A percentile compares a stretch with the other conserved stretches of the same genome.
Conservation (phyloP, 2,888 invertebrate species). For the Xylota sylvarum region DNA sequence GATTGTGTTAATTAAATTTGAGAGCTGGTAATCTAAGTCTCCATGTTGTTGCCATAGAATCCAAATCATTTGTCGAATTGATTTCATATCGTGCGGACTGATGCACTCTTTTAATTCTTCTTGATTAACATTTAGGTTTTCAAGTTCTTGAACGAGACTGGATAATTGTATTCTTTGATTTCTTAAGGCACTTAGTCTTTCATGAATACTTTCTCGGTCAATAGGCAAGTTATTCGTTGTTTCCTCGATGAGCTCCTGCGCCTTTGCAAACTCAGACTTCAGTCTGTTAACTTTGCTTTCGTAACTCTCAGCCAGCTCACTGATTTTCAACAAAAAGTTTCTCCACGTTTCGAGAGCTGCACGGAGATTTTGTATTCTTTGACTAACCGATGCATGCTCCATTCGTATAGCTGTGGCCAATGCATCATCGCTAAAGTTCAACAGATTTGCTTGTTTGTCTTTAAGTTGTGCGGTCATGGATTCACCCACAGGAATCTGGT, state of each 20-base stretch:
- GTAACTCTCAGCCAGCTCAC: conserved; percentile 88
- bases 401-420: conserved; percentile 92
- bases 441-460: conserved; percentile 88
- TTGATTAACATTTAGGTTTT: conserved; percentile 90
- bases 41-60: conserved; percentile 92
- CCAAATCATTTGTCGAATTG: conserved; percentile 91
- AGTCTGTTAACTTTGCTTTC: conserved; percentile 88
- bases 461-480: conserved; percentile 88
- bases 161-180: conserved; percentile 86
- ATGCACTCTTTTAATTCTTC: conserved; percentile 94
- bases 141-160: conserved; percentile 87
- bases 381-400: conserved; percentile 91
- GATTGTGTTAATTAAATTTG: conserved; percentile 89
- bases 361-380: conserved; percentile 91
- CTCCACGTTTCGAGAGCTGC: conserved; percentile 94
- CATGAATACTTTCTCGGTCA: conserved; percentile 88
- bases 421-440: conserved; percentile 91
- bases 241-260: conserved; percentile 87
- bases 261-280: conserved; percentile 88
- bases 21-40: conserved; percentile 92
- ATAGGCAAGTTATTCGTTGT: conserved; percentile 86
- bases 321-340: conserved; percentile 90
- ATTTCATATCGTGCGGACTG: conserved; percentile 93
- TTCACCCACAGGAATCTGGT: conserved; percentile 89
- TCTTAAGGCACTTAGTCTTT: conserved; percentile 88